Base-by-base conservation (phyloP, 2,888 invertebrate genomes). In the Graphium colonna region DNA sequence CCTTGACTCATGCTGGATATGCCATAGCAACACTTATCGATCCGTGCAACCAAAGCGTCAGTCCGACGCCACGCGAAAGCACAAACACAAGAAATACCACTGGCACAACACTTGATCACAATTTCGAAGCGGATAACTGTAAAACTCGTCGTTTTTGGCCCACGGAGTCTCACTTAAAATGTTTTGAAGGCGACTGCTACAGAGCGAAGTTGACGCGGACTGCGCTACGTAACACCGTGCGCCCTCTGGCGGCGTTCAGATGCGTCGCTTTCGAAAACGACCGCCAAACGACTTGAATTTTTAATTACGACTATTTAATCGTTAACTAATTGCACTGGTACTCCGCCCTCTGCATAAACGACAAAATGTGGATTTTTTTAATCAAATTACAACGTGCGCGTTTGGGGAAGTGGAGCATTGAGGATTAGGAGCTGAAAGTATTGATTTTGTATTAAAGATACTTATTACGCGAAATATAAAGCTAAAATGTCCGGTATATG, bases 1-100 rank as follows among this genome's bases (percentile, higher is more conserved):
- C 88, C 88, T 63, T 88, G 88, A 69, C 88, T 89, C 89, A 89
- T 88, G 51, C 64, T 67, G 58, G 71, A 70, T 78, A 79, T 81
- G 82, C 80, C 85, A 84, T 86, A 62, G 59, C 74, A 64, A 60
- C 56, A 51, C 51, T 58, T 84, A 86, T 86, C 71, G 86, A 87
- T 85, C 80, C 67, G 78, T 73, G 74, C 77, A 66, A 68, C 69
- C 63, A 63, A 60, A 61, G 74, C 69, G 69, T 63, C 59, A 61
- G 55, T 54, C 54, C 61, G 63, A 67, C 67, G 56, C 63, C 68
- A 61, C 59, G 63, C 62, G 52, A 58, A 52, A 57, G 47, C 65
- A 68, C 70, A 13, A 33, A 59, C 58, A 63, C 64, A n/a, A 67
- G 67, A 64, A 63, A 64, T 69, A 64, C 47, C 59, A 66, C 63